Base-by-base conservation (phyloP, 2,888 invertebrate genomes). In the Brachynemurus nebulosus region DNA sequence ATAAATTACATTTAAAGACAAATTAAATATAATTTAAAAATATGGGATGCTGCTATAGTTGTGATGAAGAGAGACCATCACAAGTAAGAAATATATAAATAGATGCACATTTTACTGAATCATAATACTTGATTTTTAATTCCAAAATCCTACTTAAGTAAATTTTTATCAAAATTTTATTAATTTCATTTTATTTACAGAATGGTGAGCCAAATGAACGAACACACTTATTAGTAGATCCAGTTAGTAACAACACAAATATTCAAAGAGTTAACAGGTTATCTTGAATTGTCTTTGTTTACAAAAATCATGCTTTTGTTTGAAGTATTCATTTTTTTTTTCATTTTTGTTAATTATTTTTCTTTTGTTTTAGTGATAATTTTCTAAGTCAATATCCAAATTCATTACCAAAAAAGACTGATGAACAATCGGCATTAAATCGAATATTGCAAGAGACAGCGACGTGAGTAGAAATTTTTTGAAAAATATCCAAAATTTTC, bases 401-500 rank as follows among this genome's bases (percentile, higher is more conserved):
- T 55, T 73, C 78, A 23, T 62, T 72, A 52, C 79, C 80, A 8
- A 78, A 85, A 59, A 88, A 85, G 64, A 80, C 81, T 42, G 91
- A 92, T 61, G 91, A 92, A 61, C 90, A 91, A 68, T 89, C 86
- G 56, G 91, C 89, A 1, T 72, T 92, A 40, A 88, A 80, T 60
- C 78, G 84, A 66, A 89, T 92, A 65, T 72, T 93, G 42, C 86
- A 89, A 58, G 86, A 89, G 65, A 89, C 89, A 49, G 89, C 90
- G 42, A 84, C 84, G 90, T 91, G 67, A 71, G 78, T 70, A 30
- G 45, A 43, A 4, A 45, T 46, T 42, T 27, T 45, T 36, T 37
- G 14, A 38, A 36, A 36, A 17, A 17, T 16, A 2, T 12, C 36
- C n/a, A 12, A 5, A 17, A 8, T 36, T 14, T n/a, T n/a, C n/a